These are phyloP conservation scores for Eilema griseolum DNA, from an alignment of 2,888 invertebrate species.

Conservation along the genomic window DNA sequence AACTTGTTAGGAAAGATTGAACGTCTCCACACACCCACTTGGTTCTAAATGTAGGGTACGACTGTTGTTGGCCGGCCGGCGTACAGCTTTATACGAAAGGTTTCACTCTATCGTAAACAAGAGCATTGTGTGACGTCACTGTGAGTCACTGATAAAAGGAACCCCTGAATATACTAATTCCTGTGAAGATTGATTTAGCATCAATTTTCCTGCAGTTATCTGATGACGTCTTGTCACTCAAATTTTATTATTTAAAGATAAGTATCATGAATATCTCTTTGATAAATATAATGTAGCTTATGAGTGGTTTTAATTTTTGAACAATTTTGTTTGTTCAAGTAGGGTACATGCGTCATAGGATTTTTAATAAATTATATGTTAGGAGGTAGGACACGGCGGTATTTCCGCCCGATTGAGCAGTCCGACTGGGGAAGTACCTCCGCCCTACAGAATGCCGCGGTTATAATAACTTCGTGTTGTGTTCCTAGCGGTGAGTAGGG, in stretches of 20 bases:
- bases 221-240: conserved; percentile 32
- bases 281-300: background rate
- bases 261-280: conserved; percentile 22
- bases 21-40: conserved; percentile 26
- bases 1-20: background rate
- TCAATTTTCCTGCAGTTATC: conserved; percentile 33
- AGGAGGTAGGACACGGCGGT: no score
- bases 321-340: no score
- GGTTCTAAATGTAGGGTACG: conserved; percentile 13
- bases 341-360: no score
- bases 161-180: conserved; percentile 20
- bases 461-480: no score
- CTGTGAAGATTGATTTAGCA: conserved; percentile 19
- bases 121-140: conserved; percentile 20
- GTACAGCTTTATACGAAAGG: conserved; percentile 43
- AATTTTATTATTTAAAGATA: conserved; percentile 24
- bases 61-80: conserved; percentile 33
- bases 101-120: conserved; percentile 35
- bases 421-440: no score
- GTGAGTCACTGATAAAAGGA: conserved; percentile 38
- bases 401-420: no score
- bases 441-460: no score
- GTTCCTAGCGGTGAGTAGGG: no score
- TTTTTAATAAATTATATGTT: no score
- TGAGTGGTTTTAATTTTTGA: background rate